These are phyloP conservation scores for Nasonovia ribisnigri DNA, from an alignment of 2,888 invertebrate species.

Conservation along the genomic window DNA sequence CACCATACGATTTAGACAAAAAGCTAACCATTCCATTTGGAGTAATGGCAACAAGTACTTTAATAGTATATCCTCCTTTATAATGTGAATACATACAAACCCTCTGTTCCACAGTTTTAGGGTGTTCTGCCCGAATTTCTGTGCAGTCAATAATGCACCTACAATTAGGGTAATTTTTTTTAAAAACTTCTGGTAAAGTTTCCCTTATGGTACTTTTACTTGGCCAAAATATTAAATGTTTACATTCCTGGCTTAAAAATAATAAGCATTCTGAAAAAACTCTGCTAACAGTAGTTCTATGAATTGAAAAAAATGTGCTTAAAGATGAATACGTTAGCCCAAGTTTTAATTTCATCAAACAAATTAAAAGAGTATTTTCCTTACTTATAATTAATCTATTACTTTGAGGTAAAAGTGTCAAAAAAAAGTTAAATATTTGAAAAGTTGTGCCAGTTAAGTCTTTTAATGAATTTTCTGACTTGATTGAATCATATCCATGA, in stretches of 20 bases:
- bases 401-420: not conserved
- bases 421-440: constrained; percentile 19
- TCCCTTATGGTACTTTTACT: not conserved
- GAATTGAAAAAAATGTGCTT: constrained; percentile 21
- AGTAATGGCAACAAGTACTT: constrained; percentile 19
- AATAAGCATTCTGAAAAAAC: constrained; percentile 40
- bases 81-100: constrained; percentile 18
- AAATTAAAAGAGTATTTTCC: constrained; percentile 28
- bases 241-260: not conserved
- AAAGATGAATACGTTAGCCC: constrained; percentile 17
- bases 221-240: constrained; percentile 35
- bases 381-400: constrained; percentile 17
- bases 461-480: not conserved
- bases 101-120: not conserved
- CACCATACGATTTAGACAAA: constrained; percentile 32
- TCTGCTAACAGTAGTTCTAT: constrained; percentile 7
- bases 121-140: not conserved
- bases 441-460: constrained; percentile 32
- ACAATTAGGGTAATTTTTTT: constrained; percentile 12
- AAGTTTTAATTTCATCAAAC: constrained; percentile 32
- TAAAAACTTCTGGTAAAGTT: constrained; percentile 4
- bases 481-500: constrained; percentile 11
- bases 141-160: constrained; percentile 18
- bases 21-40: constrained; percentile 22
- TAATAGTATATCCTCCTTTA: constrained; percentile 30